These are phyloP conservation scores for Serilophus lunatus DNA, from an alignment of 2,113 vertebrate genomes.

Conservation along the genomic window DNA sequence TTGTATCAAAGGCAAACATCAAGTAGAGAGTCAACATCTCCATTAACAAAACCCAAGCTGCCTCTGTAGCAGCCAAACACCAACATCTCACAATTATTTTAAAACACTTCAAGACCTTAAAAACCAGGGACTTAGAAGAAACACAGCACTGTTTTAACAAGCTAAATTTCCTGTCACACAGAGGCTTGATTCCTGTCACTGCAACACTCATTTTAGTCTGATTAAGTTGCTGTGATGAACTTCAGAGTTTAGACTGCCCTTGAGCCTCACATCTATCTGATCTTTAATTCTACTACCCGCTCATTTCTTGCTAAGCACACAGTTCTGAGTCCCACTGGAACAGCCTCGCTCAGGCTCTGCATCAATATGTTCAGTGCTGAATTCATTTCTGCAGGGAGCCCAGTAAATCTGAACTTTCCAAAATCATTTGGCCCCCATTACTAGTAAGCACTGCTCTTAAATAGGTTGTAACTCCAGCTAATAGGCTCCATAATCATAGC, in stretches of 20 bases:
- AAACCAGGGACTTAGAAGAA: background rate
- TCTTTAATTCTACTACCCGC: constrained; percentile 69
- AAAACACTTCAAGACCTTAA: background rate
- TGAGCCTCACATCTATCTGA: constrained; percentile 71
- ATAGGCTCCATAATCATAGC: constrained; percentile 79
- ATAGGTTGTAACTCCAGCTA: constrained; percentile 81
- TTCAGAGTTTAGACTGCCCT: constrained; percentile 74
- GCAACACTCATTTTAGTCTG: constrained; percentile 58
- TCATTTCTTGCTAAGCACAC: constrained; percentile 73
- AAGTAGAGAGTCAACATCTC: background rate
- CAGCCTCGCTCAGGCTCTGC: constrained; percentile 61
- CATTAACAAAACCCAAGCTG: background rate
- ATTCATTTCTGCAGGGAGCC: constrained; percentile 79
- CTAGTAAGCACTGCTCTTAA: constrained; percentile 80
- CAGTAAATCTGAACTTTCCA: constrained; percentile 80
- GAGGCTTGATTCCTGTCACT: constrained; percentile 33
- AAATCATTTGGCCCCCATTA: constrained; percentile 85
- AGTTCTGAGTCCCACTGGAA: constrained; percentile 65
- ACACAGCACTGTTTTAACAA: constrained; percentile 18
- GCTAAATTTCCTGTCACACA: constrained; percentile 43
- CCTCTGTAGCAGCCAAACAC: background rate
- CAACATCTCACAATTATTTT: background rate
- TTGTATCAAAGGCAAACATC: background rate
- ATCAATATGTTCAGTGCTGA: constrained; percentile 73
- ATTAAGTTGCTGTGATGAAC: constrained; percentile 78